phyloP scores from a whole-genome alignment of 2,113 vertebrate genomes.

The Anhinga rufa region DNA sequence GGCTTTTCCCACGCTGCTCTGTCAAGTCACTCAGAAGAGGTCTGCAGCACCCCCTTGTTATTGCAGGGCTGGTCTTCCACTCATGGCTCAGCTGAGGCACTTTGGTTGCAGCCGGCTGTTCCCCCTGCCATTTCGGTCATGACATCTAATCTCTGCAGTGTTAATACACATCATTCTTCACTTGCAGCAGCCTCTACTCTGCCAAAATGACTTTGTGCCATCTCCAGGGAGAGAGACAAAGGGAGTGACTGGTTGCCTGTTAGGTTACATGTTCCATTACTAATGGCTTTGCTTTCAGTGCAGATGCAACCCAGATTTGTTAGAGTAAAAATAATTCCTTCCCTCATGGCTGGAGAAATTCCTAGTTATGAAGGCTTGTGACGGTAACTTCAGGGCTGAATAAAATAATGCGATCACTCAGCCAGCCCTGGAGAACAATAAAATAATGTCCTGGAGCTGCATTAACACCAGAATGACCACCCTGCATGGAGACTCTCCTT shows the following conservation, averaged over 20 bases:
- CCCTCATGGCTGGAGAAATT: neutral
- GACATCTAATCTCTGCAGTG: neutral
- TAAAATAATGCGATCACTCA: neutral
- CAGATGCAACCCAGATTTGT: neutral
- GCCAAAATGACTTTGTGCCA: neutral
- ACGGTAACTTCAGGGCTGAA: neutral
- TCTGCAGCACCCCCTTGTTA: neutral
- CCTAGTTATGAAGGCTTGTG: neutral
- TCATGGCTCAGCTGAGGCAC: neutral
- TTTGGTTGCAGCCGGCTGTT: accelerated
- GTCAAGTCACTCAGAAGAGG: neutral
- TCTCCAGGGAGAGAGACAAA: neutral
- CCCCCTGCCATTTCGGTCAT: neutral
- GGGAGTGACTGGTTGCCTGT: neutral
- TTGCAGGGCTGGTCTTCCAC: neutral
- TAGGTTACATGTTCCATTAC: accelerated
- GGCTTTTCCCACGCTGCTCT: neutral
- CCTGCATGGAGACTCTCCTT: neutral
- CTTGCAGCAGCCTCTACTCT: neutral
- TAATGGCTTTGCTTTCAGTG: neutral
- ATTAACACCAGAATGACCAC: neutral
- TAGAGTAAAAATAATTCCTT: neutral
- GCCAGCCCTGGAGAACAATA: neutral
- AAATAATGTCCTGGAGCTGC: neutral
- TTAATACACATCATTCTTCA: neutral